Base-by-base conservation (phyloP, 2,797 vertebrate genomes). In the Perodicticus potto region DNA sequence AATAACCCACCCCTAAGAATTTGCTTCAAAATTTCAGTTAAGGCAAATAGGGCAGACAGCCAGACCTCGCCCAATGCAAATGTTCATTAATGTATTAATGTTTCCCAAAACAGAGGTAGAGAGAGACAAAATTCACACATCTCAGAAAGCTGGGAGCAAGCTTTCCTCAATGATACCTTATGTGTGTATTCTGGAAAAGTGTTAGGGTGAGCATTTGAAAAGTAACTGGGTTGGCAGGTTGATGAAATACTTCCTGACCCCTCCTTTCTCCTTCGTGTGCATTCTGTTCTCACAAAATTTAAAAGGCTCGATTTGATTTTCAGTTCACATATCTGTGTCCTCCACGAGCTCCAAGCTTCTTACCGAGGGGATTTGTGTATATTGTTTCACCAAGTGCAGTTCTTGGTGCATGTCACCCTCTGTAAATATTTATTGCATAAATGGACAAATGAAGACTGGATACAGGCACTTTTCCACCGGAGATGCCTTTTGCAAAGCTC, bases 21-120 rank as follows among this genome's bases (percentile, higher is more conserved):
- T 87, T 49, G 80, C 82, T 88, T 96, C 89, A 55, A 22, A 85
- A 86, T 89, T 80, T 88, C 11, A 40, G 45, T 89, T 63, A 70
- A 86, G 80, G 45, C 94, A 83, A 95, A 63, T 1, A 80, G 72
- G 78, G 93, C 85, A 91, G 94, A 2, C 22, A n/a, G 91, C 96
- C 83, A 97, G 94, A 32, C 40, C 49, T 76, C 40, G 34, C 87
- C 89, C 93, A 34, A 55, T 23, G 86, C 40, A 84, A 96, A 73
- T 27, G 76, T n/a, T 96, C 91, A 27, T 91, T 85, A 43, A 61
- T 43, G 45, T 92, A 34, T 93, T 89, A 49, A 74, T 55, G 45
- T 93, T 87, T 90, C 92, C 94, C 89, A 73, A 91, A 91, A 95
- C 89, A 93, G 72, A 78, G 57, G 59, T 40, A 23, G 49, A 16